These are phyloP conservation scores for Corydoras maculifer DNA, from an alignment of 2,113 vertebrate species.

Conservation along the genomic window DNA sequence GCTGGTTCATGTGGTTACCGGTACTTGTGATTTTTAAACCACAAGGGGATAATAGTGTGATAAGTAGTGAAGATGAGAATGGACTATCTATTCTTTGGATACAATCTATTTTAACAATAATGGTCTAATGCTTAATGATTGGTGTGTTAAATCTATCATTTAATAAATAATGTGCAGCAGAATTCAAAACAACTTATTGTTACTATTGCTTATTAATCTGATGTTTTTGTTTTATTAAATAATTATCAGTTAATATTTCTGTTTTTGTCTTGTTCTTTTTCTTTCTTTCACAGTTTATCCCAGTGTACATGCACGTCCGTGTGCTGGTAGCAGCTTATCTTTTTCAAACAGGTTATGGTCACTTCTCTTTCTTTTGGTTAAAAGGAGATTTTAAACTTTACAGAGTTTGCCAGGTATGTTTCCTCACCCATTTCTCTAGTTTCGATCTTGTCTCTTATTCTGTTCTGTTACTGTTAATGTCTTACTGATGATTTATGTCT, in stretches of 20 bases:
- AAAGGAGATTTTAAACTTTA: conserved; percentile 95
- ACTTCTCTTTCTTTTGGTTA: conserved; percentile 97
- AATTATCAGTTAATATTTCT: neutral
- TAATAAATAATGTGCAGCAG: no score
- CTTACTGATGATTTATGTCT: neutral
- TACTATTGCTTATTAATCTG: no score
- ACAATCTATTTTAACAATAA: no score
- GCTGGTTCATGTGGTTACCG: no score
- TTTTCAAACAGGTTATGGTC: conserved; percentile 96
- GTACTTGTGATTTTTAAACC: no score
- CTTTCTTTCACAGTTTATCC: conserved; percentile 79
- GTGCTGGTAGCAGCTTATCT: conserved; percentile 95
- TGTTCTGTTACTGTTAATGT: neutral
- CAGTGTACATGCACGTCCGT: conserved; percentile 96
- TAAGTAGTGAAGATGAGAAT: no score
- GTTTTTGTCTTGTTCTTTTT: neutral
- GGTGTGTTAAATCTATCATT: no score
- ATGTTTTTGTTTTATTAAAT: no score
- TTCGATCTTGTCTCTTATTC: neutral
- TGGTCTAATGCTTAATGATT: no score
- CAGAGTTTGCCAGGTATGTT: conserved; percentile 88
- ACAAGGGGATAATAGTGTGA: no score
- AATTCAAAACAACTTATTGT: no score
- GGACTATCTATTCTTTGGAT: no score
- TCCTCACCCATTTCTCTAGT: neutral